Base-by-base conservation (phyloP, 2,888 invertebrate genomes). In the Trissolcus japonicus region DNA sequence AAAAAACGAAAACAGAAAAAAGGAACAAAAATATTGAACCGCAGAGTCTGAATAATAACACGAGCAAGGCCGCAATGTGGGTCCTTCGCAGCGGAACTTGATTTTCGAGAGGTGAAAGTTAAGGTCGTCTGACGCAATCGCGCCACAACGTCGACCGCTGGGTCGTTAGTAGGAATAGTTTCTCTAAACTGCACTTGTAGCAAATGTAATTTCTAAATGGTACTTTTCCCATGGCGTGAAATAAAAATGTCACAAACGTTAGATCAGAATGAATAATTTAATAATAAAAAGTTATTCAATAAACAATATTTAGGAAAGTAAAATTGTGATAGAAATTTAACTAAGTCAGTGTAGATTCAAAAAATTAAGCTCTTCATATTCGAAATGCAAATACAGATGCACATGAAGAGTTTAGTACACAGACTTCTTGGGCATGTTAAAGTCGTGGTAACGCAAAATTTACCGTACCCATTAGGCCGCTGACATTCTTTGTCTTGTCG, bases 401-500 rank as follows among this genome's bases (percentile, higher is more conserved):
- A 76, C 62, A 63, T 19, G 17, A 50, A 73, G 62, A 55, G 40
- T 14, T 43, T 48, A 54, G 29, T 50, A 63, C 53, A 57, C 55
- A 41, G 60, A 62, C 62, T 55, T 55, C 65, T 74, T 69, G 76
- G 55, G 56, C 76, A 78, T 80, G 75, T 80, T 79, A 79, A 79
- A 16, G 78, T 74, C 83, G 81, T 78, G 81, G 78, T 82, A 84
- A 84, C 82, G 81, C 80, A 78, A 84, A 86, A 87, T 86, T 87
- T 87, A 86, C 86, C 84, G 82, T 85, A 80, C 82, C 83, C 84
- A 86, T 87, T 87, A 85, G 81, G 79, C 79, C 79, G 82, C 83
- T 81, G 83, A 85, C 85, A 86, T 86, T 84, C 86, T 87, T 88
- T 86, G 86, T 87, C 85, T 87, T 84, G 85, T 86, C 84, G 84